A percentile compares a stretch with the other conserved stretches of the same genome.
Conservation (phyloP, 2,113 vertebrate genomes). For the Malurus elegans region DNA sequence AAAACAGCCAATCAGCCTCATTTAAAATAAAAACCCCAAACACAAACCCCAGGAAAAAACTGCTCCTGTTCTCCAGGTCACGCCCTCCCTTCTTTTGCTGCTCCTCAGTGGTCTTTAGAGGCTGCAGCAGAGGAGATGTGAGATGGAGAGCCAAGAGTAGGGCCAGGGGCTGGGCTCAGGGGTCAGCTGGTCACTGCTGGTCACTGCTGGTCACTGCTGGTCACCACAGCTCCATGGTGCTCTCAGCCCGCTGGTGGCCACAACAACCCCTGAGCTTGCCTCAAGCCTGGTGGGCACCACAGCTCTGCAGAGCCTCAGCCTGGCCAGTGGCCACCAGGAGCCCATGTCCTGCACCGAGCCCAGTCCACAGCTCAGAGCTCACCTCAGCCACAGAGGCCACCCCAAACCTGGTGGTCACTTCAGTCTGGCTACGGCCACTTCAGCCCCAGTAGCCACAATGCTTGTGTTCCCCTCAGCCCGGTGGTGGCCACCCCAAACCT, state of each 20-base stretch:
- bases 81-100: neutral
- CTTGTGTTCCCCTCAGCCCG: neutral
- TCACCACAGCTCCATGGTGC: neutral
- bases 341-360: neutral
- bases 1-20: neutral
- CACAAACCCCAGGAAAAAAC: neutral
- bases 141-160: neutral
- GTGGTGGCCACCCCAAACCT: neutral
- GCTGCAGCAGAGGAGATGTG: neutral
- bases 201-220: neutral
- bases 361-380: no score
- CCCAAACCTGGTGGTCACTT: neutral
- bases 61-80: neutral
- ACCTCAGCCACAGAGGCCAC: neutral
- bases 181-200: neutral
- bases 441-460: neutral
- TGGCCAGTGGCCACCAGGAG: neutral
- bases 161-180: neutral
- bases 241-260: neutral
- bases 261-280: neutral
- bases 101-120: neutral
- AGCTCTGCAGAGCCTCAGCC: neutral
- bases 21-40: neutral
- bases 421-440: neutral
- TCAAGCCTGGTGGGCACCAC: neutral